phyloP scores from a whole-genome alignment of 2,888 invertebrate genomes.

The Hydroisotoma schaefferi region DNA sequence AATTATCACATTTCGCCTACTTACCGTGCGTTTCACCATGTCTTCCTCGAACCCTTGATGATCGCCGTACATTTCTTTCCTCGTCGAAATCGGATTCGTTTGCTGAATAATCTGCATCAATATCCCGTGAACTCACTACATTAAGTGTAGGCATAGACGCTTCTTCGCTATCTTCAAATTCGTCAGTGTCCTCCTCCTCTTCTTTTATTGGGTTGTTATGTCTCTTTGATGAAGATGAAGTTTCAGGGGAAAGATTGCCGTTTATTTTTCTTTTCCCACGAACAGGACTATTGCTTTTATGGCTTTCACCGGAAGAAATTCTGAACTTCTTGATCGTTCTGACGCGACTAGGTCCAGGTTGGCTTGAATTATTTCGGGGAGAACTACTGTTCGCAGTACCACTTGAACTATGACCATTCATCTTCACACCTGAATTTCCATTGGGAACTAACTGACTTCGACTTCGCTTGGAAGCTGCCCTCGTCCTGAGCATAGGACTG shows the following conservation, averaged over 20 bases:
- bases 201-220: slow-evolving; percentile 5
- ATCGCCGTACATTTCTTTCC: slow-evolving; percentile 19
- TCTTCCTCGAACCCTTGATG: slow-evolving; percentile 21
- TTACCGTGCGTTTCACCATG: slow-evolving; percentile 11
- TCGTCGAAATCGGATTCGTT: slow-evolving; percentile 47
- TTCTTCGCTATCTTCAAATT: slow-evolving; percentile 48
- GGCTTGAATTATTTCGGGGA: slow-evolving; percentile 5
- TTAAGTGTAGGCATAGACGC: slow-evolving; percentile 30
- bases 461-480: slow-evolving; percentile 2
- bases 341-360: slow-evolving; percentile 4
- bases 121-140: slow-evolving; percentile 41
- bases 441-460: neutral
- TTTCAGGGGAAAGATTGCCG: slow-evolving; percentile 7
- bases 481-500: slow-evolving; percentile 2
- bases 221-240: neutral
- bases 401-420: slow-evolving; percentile 26
- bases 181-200: slow-evolving; percentile 33
- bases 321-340: slow-evolving; percentile 30
- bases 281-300: slow-evolving; percentile 21
- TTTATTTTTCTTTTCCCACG: neutral
- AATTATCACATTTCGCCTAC: too few species aligned
- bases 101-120: slow-evolving; percentile 50
- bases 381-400: slow-evolving; percentile 15
- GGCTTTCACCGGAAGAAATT: slow-evolving; percentile 42
- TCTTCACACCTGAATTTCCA: slow-evolving; percentile 8